Conservation (phyloP, 2,888 invertebrate species). For the Strigamia crassipes region DNA sequence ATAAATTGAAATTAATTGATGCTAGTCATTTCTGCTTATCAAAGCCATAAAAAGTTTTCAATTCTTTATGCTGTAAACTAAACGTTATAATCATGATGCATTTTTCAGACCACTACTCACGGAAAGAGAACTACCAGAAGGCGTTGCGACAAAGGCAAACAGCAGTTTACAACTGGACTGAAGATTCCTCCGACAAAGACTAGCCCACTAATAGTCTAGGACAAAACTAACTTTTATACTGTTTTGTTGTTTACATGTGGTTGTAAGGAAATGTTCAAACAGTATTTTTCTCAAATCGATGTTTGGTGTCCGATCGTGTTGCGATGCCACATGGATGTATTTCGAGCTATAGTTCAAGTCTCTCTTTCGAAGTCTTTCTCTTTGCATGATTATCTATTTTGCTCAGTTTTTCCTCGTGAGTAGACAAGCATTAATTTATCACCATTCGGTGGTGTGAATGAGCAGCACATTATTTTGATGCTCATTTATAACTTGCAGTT, state of each 20-base stretch:
- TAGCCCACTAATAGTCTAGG: background rate
- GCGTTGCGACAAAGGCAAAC: constrained; percentile 32
- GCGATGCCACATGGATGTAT: constrained; percentile 42
- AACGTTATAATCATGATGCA: background rate
- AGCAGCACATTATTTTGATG: constrained; percentile 20
- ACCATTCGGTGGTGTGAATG: constrained; percentile 9
- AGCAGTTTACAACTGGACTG: constrained; percentile 30
- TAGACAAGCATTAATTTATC: constrained; percentile 25
- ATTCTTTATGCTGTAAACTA: background rate
- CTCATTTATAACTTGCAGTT: constrained; percentile 37
- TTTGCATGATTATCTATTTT: constrained; percentile 41
- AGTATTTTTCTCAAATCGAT: constrained; percentile 32
- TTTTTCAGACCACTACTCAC: constrained; percentile 43
- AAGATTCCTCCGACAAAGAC: constrained; percentile 41
- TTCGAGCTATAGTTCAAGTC: constrained; percentile 24
- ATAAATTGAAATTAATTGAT: too few species aligned
- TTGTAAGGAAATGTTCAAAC: constrained; percentile 2
- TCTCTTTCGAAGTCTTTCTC: constrained; percentile 27
- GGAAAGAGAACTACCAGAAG: constrained; percentile 38
- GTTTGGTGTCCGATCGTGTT: constrained; percentile 14
- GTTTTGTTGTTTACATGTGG: constrained; percentile 39
- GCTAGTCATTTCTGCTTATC: too few species aligned
- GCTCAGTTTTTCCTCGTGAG: constrained; percentile 35
- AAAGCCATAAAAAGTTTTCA: background rate
- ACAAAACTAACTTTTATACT: constrained; percentile 1